Conservation (phyloP, 2,888 invertebrate genomes). For the Drosophila melanosoma region DNA sequence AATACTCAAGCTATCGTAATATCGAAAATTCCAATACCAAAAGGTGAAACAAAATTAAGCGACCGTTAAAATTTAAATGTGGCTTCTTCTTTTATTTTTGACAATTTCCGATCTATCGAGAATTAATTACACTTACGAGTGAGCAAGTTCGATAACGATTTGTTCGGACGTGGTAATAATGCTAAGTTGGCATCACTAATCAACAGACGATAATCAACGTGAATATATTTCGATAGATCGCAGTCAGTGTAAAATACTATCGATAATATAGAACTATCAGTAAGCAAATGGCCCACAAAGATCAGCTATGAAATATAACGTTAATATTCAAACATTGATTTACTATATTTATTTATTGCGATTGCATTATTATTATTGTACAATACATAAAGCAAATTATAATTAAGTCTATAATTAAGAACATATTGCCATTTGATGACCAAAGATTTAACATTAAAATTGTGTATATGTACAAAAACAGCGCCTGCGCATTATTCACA, state of each 20-base stretch:
- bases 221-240: neutral
- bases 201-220: neutral
- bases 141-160: neutral
- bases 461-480: constrained; percentile 63
- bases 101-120: neutral
- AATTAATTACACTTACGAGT: neutral
- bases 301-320: neutral
- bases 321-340: constrained; percentile 19
- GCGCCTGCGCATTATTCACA: constrained; percentile 44
- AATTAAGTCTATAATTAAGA: constrained; percentile 50
- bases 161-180: neutral
- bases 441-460: constrained; percentile 53
- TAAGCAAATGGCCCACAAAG: neutral
- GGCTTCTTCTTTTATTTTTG: neutral
- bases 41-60: neutral
- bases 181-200: neutral
- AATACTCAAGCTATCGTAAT: neutral
- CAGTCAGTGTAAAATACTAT: neutral
- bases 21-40: neutral
- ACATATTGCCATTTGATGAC: constrained; percentile 71
- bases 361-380: constrained; percentile 59
- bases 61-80: constrained; percentile 2
- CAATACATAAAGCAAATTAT: constrained; percentile 56
- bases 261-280: neutral
- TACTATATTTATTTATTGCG: constrained; percentile 47